Conservation (phyloP, 2,888 invertebrate genomes). For the Myopa testacea region DNA sequence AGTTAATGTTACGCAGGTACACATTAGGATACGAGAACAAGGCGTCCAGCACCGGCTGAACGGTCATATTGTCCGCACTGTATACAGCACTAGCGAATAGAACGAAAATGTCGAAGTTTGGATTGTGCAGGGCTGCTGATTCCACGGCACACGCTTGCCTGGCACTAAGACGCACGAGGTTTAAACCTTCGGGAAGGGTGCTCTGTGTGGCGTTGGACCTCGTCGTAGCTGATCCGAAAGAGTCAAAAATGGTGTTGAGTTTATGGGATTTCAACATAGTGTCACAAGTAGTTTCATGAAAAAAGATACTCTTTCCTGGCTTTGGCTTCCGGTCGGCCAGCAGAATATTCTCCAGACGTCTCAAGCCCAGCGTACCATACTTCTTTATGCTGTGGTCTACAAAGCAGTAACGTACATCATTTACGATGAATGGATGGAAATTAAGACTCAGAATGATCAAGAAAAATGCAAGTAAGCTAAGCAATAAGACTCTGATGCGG, state of each 20-base stretch:
- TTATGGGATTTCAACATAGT: slow-evolving; percentile 5
- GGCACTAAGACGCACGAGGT: slow-evolving; percentile 55
- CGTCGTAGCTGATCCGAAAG: not conserved
- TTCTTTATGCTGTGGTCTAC: slow-evolving; percentile 46
- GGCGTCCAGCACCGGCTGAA: slow-evolving; percentile 54
- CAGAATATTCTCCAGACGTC: slow-evolving; percentile 58
- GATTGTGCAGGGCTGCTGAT: slow-evolving; percentile 65
- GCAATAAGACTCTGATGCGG: slow-evolving; percentile 56
- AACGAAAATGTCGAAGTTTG: slow-evolving; percentile 61
- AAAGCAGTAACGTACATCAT: slow-evolving; percentile 57
- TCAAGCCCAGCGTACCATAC: slow-evolving; percentile 17
- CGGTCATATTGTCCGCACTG: slow-evolving; percentile 45
- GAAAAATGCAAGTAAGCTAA: slow-evolving; percentile 50
- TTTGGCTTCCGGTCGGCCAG: slow-evolving; percentile 55
- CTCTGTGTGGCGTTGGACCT: not conserved
- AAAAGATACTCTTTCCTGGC: slow-evolving; percentile 63
- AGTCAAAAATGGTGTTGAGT: slow-evolving; percentile 17
- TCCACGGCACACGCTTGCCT: slow-evolving; percentile 67
- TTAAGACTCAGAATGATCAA: slow-evolving; percentile 45
- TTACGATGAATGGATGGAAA: slow-evolving; percentile 34
- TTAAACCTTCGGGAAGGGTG: slow-evolving; percentile 28
- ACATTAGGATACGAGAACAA: slow-evolving; percentile 61
- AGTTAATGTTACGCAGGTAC: slow-evolving; percentile 59
- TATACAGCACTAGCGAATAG: slow-evolving; percentile 62
- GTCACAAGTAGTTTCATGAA: slow-evolving; percentile 67